These are phyloP conservation scores for Baryphthengus martii DNA, from an alignment of 2,113 vertebrate genomes.

Conservation along the genomic window DNA sequence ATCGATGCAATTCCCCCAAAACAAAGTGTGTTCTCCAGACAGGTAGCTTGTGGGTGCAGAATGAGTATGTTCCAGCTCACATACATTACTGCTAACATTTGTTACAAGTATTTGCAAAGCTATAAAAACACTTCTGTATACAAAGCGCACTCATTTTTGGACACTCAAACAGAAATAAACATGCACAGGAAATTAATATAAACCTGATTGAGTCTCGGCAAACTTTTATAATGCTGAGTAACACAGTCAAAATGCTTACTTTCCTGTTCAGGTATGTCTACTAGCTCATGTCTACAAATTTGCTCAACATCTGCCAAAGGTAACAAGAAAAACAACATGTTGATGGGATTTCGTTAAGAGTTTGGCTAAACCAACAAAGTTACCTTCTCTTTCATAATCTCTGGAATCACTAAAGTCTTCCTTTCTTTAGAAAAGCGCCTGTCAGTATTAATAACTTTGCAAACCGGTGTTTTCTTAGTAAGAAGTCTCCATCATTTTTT, in stretches of 20 bases:
- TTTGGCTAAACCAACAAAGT: not conserved
- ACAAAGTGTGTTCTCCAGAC: not conserved
- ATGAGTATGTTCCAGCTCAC: fast-evolving
- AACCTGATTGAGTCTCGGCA: not conserved
- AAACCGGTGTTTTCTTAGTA: not conserved
- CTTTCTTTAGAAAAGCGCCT: not conserved
- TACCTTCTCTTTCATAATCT: not conserved
- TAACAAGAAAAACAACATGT: not conserved
- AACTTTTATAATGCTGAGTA: not conserved
- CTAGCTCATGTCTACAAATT: not conserved
- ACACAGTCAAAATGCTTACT: not conserved
- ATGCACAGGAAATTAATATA: not conserved
- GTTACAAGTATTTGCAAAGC: not conserved
- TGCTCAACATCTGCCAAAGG: not conserved
- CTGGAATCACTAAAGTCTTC: not conserved
- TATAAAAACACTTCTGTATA: not conserved
- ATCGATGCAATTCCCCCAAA: not conserved
- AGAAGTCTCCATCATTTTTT: not conserved
- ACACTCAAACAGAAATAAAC: not conserved
- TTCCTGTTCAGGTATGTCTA: not conserved
- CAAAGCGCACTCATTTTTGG: not conserved
- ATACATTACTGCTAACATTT: not conserved
- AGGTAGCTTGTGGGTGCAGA: not conserved
- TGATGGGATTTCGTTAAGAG: not conserved
- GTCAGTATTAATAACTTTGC: not conserved